Evolutionary conservation across 2,113 vertebrate genomes (phyloP), one percentile per base, ranked within the genome.

Genomic region (Melanostigma gelatinosum): DNA sequence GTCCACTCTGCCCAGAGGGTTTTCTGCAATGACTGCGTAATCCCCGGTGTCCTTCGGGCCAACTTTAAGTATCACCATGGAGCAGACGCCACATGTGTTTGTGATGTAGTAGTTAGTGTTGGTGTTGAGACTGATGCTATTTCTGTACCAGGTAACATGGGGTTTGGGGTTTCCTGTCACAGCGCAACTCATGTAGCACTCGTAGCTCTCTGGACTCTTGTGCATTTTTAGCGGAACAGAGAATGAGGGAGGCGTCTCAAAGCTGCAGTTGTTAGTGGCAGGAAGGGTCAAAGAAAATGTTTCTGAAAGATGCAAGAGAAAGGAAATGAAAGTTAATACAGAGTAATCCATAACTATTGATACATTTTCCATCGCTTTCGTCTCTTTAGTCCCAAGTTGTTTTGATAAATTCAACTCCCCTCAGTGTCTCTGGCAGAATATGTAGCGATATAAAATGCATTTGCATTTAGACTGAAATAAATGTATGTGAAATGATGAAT

Each of bases 161-260:
- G 97, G 97, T 3, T 12, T 50, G 0, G 97, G 97, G 3, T 94
- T 77, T 75, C 97, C 97, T 3, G 80, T 94, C 40, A 97, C 96
- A 0, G 97, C 96, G 0, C 97, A 98, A 79, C 91, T 98, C 96
- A 98, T 98, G 69, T 73, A 94, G 50, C 97, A 97, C 81, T 97
- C 95, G 0, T 94, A 96, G 70, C 95, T 96, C 0, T 84, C 85
- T 0, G 94, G 95, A 86, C 95, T 95, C 24, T 94, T 93, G 15
- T 95, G 96, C 0, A 79, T 85, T 88, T 96, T 96, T 12, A 97
- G 88, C 0, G 93, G 94, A 34, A 96, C 96, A 0, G 95, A 90
- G 88, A 98, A 95, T 0, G 92, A 72, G 0, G 97, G 97, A 50
- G 94, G 91, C 46, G 89, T 87, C 36, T 90, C 93, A 60, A 94